A percentile compares a stretch with the other conserved stretches of the same genome.
Evolutionary conservation across 1,140 invertebrate genomes (phyloP).

Genomic region (Sinonovacula constricta): DNA sequence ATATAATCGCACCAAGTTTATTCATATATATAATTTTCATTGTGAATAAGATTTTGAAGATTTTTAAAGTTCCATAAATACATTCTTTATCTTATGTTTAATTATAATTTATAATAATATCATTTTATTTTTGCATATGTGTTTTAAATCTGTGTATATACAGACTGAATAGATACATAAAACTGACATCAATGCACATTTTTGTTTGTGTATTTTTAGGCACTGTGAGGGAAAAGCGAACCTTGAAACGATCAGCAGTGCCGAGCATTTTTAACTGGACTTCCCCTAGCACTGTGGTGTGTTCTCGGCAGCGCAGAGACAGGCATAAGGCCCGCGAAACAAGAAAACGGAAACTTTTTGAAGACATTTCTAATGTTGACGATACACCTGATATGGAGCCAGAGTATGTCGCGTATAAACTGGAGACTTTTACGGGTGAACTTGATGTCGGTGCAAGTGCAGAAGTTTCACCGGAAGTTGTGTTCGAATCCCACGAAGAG

Average conservation of each 20-base stretch:
- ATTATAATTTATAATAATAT: too few relatives aligned
- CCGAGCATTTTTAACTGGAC: conserved; percentile 33
- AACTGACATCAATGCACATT: background rate
- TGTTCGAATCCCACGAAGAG: background rate
- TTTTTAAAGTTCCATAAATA: too few relatives aligned
- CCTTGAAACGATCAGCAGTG: background rate
- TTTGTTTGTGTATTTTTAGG: background rate
- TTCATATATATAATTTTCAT: too few relatives aligned
- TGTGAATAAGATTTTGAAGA: too few relatives aligned
- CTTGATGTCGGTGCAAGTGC: background rate
- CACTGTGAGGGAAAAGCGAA: background rate
- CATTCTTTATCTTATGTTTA: too few relatives aligned
- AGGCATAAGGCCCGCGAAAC: background rate
- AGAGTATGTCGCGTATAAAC: background rate
- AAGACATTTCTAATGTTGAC: conserved; percentile 8
- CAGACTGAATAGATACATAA: background rate
- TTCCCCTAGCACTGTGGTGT: background rate
- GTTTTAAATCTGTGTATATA: background rate
- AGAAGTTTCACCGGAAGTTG: background rate
- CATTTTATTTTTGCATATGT: too few relatives aligned
- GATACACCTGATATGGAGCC: background rate
- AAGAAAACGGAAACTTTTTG: background rate
- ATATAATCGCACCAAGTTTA: too few relatives aligned
- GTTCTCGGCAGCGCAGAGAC: background rate
- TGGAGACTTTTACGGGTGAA: background rate